phyloP scores from a whole-genome alignment of 1,140 invertebrate species.

The Neocloeon triangulifer region DNA sequence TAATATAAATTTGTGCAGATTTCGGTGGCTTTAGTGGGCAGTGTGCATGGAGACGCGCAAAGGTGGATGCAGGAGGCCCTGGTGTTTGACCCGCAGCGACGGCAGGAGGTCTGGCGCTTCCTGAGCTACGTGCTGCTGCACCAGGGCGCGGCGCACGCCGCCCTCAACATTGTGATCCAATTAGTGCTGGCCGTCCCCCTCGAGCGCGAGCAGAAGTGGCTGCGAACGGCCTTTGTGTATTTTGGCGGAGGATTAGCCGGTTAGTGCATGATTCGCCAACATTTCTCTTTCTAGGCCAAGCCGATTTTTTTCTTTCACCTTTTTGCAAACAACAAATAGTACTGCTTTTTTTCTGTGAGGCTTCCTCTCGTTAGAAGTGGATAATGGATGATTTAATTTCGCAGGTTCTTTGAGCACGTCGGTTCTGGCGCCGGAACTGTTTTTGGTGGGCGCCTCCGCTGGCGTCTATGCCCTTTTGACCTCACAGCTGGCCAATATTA shows the following conservation, averaged over 20 bases:
- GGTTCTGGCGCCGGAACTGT: slow-evolving; percentile 49
- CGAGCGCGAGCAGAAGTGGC: slow-evolving; percentile 63
- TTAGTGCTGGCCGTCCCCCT: slow-evolving; percentile 42
- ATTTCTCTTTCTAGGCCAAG: not conserved
- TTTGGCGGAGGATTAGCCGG: slow-evolving; percentile 33
- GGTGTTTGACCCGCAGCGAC: slow-evolving; percentile 41
- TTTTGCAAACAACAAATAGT: too few species aligned
- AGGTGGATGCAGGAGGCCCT: slow-evolving; percentile 17
- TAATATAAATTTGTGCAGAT: too few species aligned
- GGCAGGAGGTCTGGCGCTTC: slow-evolving; percentile 52
- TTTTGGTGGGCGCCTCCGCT: slow-evolving; percentile 72
- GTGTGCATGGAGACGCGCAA: not conserved
- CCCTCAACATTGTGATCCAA: slow-evolving; percentile 37
- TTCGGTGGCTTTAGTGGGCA: not conserved
- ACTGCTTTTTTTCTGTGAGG: too few species aligned
- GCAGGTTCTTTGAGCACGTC: slow-evolving; percentile 49
- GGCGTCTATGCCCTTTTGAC: slow-evolving; percentile 85
- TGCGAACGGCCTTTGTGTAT: slow-evolving; percentile 46
- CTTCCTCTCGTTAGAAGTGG: too few species aligned
- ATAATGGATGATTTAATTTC: slow-evolving; percentile 13
- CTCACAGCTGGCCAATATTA: slow-evolving; percentile 73
- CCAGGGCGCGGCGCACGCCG: slow-evolving; percentile 36
- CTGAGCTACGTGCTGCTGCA: slow-evolving; percentile 67
- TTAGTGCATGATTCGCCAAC: not conserved
- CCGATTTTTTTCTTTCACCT: too few species aligned